Percentiles rank a stretch among this genome's conserved stretches.
These are phyloP conservation scores for Podiceps cristatus DNA, from an alignment of 2,113 vertebrate species.

Conservation along the genomic window DNA sequence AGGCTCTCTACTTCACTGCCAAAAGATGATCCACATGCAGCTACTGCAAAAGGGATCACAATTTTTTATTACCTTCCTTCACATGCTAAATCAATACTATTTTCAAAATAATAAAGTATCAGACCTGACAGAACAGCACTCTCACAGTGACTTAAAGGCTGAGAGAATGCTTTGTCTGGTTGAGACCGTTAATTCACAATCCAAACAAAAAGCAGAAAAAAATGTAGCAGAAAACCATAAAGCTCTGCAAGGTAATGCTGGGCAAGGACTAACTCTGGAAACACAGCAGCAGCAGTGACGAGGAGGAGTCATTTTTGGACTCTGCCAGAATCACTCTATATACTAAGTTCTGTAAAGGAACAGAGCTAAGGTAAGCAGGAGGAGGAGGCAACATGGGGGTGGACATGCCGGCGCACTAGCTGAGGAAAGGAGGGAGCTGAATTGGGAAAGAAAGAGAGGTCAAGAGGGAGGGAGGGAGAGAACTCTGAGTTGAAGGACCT, in stretches of 20 bases:
- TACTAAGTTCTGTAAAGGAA: not conserved
- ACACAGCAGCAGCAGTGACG: not conserved
- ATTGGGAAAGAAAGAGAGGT: not conserved
- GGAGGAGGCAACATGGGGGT: not conserved
- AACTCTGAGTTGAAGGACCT: not conserved
- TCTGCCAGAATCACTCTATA: not conserved
- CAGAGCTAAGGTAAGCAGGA: not conserved
- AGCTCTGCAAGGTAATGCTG: not conserved
- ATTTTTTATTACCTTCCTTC: not conserved
- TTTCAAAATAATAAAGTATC: not conserved
- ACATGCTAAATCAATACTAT: not conserved
- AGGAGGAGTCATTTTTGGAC: not conserved
- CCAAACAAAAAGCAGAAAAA: not conserved
- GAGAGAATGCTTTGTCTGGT: not conserved
- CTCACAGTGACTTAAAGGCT: not conserved
- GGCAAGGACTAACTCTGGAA: not conserved
- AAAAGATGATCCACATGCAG: not conserved
- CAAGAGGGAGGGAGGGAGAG: not conserved
- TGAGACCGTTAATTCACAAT: not conserved
- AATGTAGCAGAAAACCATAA: not conserved
- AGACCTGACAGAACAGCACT: not conserved
- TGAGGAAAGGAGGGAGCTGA: not conserved
- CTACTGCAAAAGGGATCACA: not conserved
- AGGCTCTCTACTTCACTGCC: not conserved
- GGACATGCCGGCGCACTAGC: not conserved